A percentile compares a stretch with the other conserved stretches of the same genome.
These are phyloP conservation scores for Danaus plexippus DNA, from an alignment of 1,140 invertebrate genomes.

Conservation along the genomic window DNA sequence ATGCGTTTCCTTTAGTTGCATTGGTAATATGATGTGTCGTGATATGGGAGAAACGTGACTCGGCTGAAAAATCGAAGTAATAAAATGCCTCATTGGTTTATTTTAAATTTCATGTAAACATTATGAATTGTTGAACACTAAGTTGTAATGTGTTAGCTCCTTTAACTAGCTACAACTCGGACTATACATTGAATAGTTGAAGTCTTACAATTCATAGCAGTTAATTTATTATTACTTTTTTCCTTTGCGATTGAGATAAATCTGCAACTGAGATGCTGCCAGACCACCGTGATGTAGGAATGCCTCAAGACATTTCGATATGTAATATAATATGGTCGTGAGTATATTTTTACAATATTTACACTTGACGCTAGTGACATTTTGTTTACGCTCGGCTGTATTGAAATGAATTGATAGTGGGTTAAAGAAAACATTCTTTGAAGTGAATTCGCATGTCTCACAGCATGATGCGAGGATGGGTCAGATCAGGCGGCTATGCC, in stretches of 20 bases:
- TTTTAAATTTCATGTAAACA: background rate
- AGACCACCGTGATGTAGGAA: too few relatives aligned
- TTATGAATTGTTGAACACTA: too few relatives aligned
- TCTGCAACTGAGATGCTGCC: too few relatives aligned
- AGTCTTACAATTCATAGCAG: too few relatives aligned
- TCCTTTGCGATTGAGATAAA: too few relatives aligned
- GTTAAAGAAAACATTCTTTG: slow-evolving; percentile 36
- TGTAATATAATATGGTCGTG: background rate
- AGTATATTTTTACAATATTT: background rate
- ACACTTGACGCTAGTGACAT: background rate
- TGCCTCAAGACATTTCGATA: too few relatives aligned
- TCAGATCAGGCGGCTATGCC: slow-evolving; percentile 39
- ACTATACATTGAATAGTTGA: too few relatives aligned
- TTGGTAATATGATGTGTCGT: slow-evolving; percentile 47
- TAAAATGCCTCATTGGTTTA: slow-evolving; percentile 1
- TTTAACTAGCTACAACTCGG: too few relatives aligned
- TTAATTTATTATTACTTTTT: too few relatives aligned
- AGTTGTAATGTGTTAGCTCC: too few relatives aligned
- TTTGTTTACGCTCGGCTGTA: slow-evolving; percentile 6
- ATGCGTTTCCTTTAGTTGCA: slow-evolving; percentile 50
- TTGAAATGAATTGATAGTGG: slow-evolving; percentile 53
- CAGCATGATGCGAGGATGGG: slow-evolving; percentile 54
- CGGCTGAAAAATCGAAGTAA: background rate
- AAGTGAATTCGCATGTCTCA: slow-evolving; percentile 65
- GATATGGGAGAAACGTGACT: slow-evolving; percentile 14